Evolutionary conservation across 2,113 vertebrate species (phyloP).

Genomic region (Microcebus murinus): DNA sequence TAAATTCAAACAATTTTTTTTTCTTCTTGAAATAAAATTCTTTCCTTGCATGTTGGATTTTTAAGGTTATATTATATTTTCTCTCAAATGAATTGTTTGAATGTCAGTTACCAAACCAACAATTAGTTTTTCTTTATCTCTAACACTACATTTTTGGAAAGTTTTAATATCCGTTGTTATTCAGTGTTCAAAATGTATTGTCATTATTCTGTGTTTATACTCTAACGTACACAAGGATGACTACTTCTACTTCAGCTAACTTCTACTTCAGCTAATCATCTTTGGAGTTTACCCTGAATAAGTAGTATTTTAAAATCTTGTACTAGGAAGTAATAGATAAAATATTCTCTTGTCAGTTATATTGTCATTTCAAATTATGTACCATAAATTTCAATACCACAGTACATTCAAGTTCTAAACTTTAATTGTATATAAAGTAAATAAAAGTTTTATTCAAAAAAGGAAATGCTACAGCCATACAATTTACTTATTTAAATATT

Average conservation of each 20-base stretch:
- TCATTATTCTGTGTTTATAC: background rate
- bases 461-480: background rate
- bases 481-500: background rate
- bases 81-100: background rate
- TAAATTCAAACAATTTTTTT: background rate
- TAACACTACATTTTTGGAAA: background rate
- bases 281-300: conserved; percentile 42
- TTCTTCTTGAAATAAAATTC: background rate
- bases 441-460: background rate
- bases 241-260: background rate
- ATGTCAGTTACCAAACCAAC: conserved; percentile 26
- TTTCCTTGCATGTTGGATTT: background rate
- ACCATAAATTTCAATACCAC: background rate
- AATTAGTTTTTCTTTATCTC: background rate
- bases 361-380: background rate
- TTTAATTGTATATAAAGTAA: background rate
- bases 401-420: background rate
- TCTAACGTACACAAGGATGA: conserved; percentile 56
- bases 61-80: background rate
- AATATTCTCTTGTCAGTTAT: background rate
- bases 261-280: conserved; percentile 56
- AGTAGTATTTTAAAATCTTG: background rate
- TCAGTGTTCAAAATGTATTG: background rate
- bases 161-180: background rate
- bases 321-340: background rate